phyloP scores from a whole-genome alignment of 2,797 vertebrate species.

The Myripristis murdjan region DNA sequence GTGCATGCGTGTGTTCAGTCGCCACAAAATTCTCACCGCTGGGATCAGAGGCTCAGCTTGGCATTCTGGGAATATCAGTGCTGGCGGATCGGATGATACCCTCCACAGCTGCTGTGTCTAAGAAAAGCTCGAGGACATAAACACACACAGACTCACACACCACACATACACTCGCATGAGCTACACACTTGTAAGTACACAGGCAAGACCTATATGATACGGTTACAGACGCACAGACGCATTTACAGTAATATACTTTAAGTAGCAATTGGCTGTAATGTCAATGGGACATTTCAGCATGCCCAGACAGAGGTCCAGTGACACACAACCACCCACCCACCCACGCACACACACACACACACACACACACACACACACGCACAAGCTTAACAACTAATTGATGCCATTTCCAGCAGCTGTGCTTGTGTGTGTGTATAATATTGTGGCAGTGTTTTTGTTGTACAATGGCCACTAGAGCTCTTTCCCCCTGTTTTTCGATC shows the following conservation, averaged over 20 bases:
- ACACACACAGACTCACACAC: slow-evolving; percentile 30
- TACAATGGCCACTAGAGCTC: slow-evolving; percentile 44
- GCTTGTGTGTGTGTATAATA: slow-evolving; percentile 33
- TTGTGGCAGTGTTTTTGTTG: slow-evolving; percentile 30
- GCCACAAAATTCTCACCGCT: slow-evolving; percentile 63
- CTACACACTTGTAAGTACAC: slow-evolving; percentile 50
- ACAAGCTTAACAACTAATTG: slow-evolving; percentile 50
- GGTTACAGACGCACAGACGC: slow-evolving; percentile 26
- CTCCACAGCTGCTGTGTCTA: slow-evolving; percentile 85
- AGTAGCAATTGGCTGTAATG: slow-evolving; percentile 62
- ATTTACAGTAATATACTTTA: slow-evolving; percentile 52
- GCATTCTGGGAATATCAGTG: slow-evolving; percentile 82
- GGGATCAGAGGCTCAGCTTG: slow-evolving; percentile 73
- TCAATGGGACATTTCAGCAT: slow-evolving; percentile 45
- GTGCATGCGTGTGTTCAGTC: slow-evolving; percentile 51
- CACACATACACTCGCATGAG: slow-evolving; percentile 31
- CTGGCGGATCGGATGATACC: slow-evolving; percentile 75
- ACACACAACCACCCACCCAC: slow-evolving; percentile 25
- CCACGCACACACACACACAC: neutral
- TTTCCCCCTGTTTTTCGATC: slow-evolving; percentile 43
- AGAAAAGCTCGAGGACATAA: slow-evolving; percentile 79
- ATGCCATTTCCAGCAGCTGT: slow-evolving; percentile 67
- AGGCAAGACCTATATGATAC: slow-evolving; percentile 21
- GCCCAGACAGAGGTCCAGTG: slow-evolving; percentile 28
- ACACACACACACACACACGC: slow-evolving; percentile 26